These are phyloP conservation scores for Epinotia bilunana DNA, from an alignment of 2,888 invertebrate species.

Conservation along the genomic window DNA sequence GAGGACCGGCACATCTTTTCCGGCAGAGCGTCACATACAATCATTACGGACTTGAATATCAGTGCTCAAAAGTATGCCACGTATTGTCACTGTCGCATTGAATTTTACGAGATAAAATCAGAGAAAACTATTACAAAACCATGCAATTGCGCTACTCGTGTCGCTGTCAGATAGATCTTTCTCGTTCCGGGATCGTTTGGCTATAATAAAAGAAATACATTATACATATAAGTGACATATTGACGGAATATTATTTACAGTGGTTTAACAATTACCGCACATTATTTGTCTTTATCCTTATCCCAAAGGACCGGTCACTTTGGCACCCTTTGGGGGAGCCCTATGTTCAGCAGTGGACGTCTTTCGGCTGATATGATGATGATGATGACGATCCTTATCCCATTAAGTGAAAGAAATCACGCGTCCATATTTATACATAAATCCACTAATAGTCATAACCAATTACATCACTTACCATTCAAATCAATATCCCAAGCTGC, in stretches of 20 bases:
- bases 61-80: conserved; percentile 31
- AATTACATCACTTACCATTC: no score
- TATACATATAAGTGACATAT: background rate
- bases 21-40: conserved; percentile 18
- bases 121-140: conserved; percentile 36
- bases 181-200: background rate
- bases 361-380: no score
- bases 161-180: background rate
- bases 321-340: no score
- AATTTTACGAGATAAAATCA: conserved; percentile 37
- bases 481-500: conserved; percentile 93
- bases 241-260: no score
- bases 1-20: background rate
- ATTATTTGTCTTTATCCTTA: no score
- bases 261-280: no score
- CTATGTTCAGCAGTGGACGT: no score
- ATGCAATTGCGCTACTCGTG: conserved; percentile 19
- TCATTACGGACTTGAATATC: conserved; percentile 23
- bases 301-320: no score
- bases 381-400: no score
- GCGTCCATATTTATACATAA: background rate
- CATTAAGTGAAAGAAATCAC: background rate
- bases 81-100: conserved; percentile 35
- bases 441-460: no score
- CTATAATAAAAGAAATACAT: background rate